Evolutionary conservation across 1,140 invertebrate species (phyloP), one percentile per base, ranked within the genome.

Genomic region (Eubasilissa regina): DNA sequence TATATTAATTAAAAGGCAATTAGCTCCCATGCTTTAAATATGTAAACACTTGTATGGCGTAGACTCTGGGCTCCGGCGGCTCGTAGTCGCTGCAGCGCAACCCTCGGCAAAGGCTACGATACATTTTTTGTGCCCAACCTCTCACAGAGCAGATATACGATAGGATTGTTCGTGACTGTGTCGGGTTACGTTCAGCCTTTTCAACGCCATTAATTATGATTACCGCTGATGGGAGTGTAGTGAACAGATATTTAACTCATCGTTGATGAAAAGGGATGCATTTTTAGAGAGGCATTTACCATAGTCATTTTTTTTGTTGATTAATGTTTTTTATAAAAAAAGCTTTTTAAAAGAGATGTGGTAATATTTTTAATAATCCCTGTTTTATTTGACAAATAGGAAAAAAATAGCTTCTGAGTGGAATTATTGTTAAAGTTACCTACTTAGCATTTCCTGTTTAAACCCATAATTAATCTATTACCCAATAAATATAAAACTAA

Each of bases 1-100:
- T 77, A 72, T 80, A 77, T 77, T 80, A 77, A 80, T 80, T 80
- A 80, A 80, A 80, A 80, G 76, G 79, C 79, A 80, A 80, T 80
- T 80, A 80, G 75, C 75, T 66, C 51, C 70, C 70, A 51, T 55
- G 19, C 79, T 58, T 77, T 80, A 77, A 80, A 80, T 80, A 77
- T 76, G 79, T 72, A 80, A 80, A 80, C 79, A 80, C 76, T 58
- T 78, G 64, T 47, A 51, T 21, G 75, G 7, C 45, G 35, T 21
- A 70, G 66, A 70, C 12, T 51, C 66, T 15, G 0, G 25, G n/a
- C n/a, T n/a, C n/a, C n/a, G n/a, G 60, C n/a, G 60, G 9, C 45
- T 21, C 45, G 10, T 48, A 53, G 58, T 8, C 8, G 48, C 66
- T 70, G 66, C 66, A 70, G 15, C 45, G 66, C 25, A 70, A 51